A percentile compares a stretch with the other conserved stretches of the same genome.
Evolutionary conservation across 2,888 invertebrate genomes (phyloP).

Genomic region (Parnassius mnemosyne): DNA sequence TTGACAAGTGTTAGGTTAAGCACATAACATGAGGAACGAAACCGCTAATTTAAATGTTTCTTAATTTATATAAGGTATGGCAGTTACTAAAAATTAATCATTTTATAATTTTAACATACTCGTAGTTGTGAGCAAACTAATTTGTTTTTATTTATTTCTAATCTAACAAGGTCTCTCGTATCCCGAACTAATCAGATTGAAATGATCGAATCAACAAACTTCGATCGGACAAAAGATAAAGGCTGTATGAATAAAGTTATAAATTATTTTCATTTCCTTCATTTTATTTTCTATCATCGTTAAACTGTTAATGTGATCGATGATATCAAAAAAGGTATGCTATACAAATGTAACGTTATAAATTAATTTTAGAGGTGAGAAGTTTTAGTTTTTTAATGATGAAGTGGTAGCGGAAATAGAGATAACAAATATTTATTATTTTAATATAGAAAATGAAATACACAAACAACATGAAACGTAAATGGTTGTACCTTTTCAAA

Average conservation of each 20-base stretch:
- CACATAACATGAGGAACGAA: too few species aligned
- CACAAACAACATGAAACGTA: neutral
- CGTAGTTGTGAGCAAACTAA: slow-evolving; percentile 27
- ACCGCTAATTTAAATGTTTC: too few species aligned
- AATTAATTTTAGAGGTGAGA: slow-evolving; percentile 26
- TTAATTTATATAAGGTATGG: too few species aligned
- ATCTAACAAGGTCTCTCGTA: slow-evolving; percentile 47
- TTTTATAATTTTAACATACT: neutral
- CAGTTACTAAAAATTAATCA: slow-evolving; percentile 5
- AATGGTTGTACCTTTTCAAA: neutral
- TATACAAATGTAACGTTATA: slow-evolving; percentile 23
- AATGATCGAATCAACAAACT: slow-evolving; percentile 60
- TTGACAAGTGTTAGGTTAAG: too few species aligned
- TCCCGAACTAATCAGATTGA: slow-evolving; percentile 54
- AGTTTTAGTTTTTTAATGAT: slow-evolving; percentile 2
- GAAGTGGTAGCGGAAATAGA: neutral
- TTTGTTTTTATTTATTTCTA: slow-evolving; percentile 36
- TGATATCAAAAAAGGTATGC: slow-evolving; percentile 44
- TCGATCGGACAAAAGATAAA: slow-evolving; percentile 73
- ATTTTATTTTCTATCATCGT: slow-evolving; percentile 62
- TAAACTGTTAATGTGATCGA: slow-evolving; percentile 74
- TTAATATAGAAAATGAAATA: neutral
- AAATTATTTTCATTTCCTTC: slow-evolving; percentile 71
- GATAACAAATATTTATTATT: neutral
- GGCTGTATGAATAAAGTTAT: slow-evolving; percentile 76